phyloP scores from a whole-genome alignment of 2,888 invertebrate genomes.

The Lordiphosa fenestrarum region DNA sequence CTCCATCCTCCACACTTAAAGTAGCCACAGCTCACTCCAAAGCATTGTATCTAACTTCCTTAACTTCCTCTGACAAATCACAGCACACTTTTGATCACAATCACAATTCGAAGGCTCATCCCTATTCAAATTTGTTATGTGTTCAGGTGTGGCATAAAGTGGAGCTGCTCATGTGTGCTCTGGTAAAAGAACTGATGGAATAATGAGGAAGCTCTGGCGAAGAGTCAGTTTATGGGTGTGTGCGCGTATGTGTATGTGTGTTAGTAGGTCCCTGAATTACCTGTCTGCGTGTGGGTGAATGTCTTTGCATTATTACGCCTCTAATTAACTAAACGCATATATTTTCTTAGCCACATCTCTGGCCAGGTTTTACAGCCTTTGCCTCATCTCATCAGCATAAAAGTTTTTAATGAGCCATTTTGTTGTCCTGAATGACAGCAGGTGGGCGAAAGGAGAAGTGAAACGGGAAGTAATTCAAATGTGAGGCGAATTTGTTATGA shows the following conservation, averaged over 20 bases:
- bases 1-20: too few relatives aligned
- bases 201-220: conserved; percentile 5
- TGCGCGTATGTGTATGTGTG: conserved; percentile 2
- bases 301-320: conserved; percentile 54
- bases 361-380: conserved; percentile 46
- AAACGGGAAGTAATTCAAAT: conserved; percentile 11
- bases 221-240: conserved; percentile 14
- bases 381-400: conserved; percentile 63
- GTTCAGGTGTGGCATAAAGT: too few relatives aligned
- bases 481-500: conserved; percentile 61
- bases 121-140: too few relatives aligned
- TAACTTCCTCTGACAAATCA: not conserved
- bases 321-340: conserved; percentile 62
- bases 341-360: conserved; percentile 47
- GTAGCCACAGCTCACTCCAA: too few relatives aligned
- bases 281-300: conserved; percentile 22
- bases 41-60: too few relatives aligned
- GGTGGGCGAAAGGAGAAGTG: not conserved
- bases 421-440: conserved; percentile 34
- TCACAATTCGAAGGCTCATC: too few relatives aligned
- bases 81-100: not conserved
- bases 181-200: conserved; percentile 13
- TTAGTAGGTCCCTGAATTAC: conserved; percentile 1
- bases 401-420: conserved; percentile 71
- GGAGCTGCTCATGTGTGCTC: conserved; percentile 1